Evolutionary conservation across 2,797 vertebrate genomes (phyloP).

Genomic region (Diglossa cyanea): DNA sequence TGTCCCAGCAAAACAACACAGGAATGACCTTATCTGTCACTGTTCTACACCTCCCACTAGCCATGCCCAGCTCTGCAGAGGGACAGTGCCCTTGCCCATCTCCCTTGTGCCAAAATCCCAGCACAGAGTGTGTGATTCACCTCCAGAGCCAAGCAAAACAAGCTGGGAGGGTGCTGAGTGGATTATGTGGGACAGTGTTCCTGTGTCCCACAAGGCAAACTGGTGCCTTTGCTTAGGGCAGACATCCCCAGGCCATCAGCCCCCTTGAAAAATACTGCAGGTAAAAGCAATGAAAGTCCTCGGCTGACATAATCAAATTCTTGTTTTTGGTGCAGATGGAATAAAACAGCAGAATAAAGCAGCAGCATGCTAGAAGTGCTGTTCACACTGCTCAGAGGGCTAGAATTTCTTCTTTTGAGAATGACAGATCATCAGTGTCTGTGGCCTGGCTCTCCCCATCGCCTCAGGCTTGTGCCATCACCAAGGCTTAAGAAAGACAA

Average conservation of each 20-base stretch:
- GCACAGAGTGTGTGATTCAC: neutral
- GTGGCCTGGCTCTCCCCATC: rapidly evolving
- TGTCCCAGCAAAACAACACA: neutral
- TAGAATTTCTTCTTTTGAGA: neutral
- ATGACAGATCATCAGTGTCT: neutral
- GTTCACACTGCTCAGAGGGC: neutral
- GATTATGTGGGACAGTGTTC: rapidly evolving
- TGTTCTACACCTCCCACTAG: neutral
- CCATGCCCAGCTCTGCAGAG: neutral
- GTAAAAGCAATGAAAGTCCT: neutral
- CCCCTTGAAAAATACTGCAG: neutral
- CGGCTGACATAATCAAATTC: neutral
- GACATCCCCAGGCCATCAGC: neutral
- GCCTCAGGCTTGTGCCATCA: neutral
- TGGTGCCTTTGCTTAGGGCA: neutral
- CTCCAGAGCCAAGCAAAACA: neutral
- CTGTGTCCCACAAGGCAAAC: neutral
- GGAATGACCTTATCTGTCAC: neutral
- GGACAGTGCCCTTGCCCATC: neutral
- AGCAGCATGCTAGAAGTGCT: neutral
- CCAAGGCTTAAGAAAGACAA: neutral
- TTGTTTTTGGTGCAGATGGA: neutral
- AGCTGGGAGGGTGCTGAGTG: neutral
- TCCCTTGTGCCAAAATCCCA: neutral
- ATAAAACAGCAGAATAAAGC: neutral